Evolutionary conservation across 2,888 invertebrate genomes (phyloP).

Genomic region (Toxonevra muliebris): DNA sequence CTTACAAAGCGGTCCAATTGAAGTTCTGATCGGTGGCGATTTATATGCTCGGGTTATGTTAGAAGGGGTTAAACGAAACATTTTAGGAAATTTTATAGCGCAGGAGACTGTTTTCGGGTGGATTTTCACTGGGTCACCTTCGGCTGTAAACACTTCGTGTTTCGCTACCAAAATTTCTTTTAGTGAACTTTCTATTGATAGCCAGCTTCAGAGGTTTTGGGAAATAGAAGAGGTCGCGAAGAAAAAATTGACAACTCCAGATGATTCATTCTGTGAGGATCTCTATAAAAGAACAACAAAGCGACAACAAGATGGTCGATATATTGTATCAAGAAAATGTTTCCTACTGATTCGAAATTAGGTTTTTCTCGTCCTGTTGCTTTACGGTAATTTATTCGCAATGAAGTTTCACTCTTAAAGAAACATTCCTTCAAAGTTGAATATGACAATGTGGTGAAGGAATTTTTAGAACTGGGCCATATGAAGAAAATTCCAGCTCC

Average conservation of each 20-base stretch:
- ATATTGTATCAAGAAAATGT: constrained; percentile 2
- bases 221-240: constrained; percentile 20
- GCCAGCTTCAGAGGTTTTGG: constrained; percentile 18
- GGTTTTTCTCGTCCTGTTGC: not conserved
- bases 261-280: constrained; percentile 15
- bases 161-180: constrained; percentile 3
- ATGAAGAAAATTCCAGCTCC: constrained; percentile 35
- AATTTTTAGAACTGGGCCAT: constrained; percentile 43
- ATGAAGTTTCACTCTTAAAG: not conserved
- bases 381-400: not conserved
- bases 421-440: not conserved
- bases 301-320: not conserved
- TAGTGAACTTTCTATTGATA: constrained; percentile 6
- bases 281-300: constrained; percentile 5
- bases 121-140: constrained; percentile 8
- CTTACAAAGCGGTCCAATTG: not conserved
- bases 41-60: constrained; percentile 2
- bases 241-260: not conserved
- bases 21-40: constrained; percentile 6
- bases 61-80: not conserved
- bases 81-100: not conserved
- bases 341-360: not conserved
- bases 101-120: no score
- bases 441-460: constrained; percentile 26
- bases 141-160: constrained; percentile 8